Evolutionary conservation across 2,113 vertebrate species (phyloP).

Genomic region (Bettongia penicillata): DNA sequence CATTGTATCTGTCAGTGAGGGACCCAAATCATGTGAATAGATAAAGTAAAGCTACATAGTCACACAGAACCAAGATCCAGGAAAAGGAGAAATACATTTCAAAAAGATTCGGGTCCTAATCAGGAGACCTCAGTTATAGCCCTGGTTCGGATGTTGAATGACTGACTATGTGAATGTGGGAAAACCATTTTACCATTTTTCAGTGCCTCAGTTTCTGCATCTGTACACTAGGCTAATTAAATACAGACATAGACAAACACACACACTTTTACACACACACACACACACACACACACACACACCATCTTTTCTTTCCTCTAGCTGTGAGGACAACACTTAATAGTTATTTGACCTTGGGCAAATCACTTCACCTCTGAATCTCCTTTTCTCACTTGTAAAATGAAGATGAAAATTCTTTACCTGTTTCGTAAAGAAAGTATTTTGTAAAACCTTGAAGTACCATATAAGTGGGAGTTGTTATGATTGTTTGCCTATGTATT

Average conservation of each 20-base stretch:
- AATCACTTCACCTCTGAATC: not conserved
- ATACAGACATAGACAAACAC: not conserved
- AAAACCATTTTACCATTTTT: not conserved
- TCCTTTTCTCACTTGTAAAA: not conserved
- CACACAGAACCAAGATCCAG: not conserved
- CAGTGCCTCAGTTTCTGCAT: not conserved
- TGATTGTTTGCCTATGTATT: not conserved
- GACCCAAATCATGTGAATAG: not conserved
- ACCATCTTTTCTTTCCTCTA: not conserved
- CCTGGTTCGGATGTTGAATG: not conserved
- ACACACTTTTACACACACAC: not conserved
- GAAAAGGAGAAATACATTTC: not conserved
- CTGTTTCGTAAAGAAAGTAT: not conserved
- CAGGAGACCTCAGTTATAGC: not conserved
- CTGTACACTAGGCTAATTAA: not conserved
- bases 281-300: not conserved
- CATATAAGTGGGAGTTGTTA: not conserved
- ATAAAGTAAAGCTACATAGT: not conserved
- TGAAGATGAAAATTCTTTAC: not conserved
- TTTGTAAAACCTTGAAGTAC: not conserved
- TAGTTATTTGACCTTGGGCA: not conserved
- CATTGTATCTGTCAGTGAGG: not conserved
- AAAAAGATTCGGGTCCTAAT: not conserved
- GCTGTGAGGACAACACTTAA: not conserved
- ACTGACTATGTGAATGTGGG: not conserved